Base-by-base conservation (phyloP, 2,113 vertebrate species). In the Carassius carassius region DNA sequence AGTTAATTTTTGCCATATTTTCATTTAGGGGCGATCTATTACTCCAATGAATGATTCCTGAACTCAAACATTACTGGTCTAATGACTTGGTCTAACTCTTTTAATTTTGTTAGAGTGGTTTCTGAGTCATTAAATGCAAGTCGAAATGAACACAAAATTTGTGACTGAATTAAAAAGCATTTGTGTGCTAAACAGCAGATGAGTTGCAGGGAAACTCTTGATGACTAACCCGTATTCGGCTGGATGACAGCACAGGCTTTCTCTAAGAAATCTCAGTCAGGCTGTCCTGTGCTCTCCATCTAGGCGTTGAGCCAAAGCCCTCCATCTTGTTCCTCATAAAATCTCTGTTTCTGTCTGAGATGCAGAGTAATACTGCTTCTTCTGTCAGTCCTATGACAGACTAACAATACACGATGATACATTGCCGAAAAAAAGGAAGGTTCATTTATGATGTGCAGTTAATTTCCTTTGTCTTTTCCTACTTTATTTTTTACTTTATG, bases 341-440 rank as follows among this genome's bases (percentile, higher is more conserved):
- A 78, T 78, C 76, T 78, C 56, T 62, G 56, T 62, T 60, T 41
- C 56, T 78, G 76, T 60, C 54, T 78, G 76, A 60, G 19, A 23
- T 21, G 12, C 32, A 37, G 76, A 78, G 54, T 62, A 41, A 78
- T 62, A 16, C 21, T 41, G 21, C 5, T 8, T 78, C 35, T 62
- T 60, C 76, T 78, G 76, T 78, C 76, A 62, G 21, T 37, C 76
- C 25, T 58, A 4, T 35, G 75, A 56, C 56, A 78, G 23, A 41
- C 76, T 47, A 62, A 78, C 76, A 78, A 62, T 74, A 49, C 12
- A 73, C 23, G 70, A 56, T 35, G 11, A 78, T 56, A n/a, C 23
- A 23, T 41, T 3, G 29, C 49, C 1, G 17, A 77, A 35, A 6
- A 77, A 56, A 56, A 77, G 19, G 29, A 56, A 60, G 35, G 21